Conservation (phyloP, 2,113 vertebrate species). For the Stercorarius parasiticus region DNA sequence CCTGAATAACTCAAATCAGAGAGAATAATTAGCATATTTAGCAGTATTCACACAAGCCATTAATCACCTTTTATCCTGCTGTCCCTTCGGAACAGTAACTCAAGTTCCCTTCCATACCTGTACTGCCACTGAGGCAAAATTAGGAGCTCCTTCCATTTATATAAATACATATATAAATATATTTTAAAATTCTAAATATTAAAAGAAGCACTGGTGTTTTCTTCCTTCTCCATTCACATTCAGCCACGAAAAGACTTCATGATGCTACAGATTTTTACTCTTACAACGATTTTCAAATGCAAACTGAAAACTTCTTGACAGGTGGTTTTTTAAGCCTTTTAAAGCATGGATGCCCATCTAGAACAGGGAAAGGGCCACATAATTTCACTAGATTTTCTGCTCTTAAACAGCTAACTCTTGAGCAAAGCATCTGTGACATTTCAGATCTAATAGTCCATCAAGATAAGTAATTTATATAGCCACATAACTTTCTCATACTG, state of each 20-base stretch:
- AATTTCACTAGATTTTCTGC: neutral
- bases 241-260: neutral
- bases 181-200: neutral
- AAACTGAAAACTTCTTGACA: neutral
- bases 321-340: neutral
- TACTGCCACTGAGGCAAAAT: neutral
- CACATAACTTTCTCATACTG: accelerated
- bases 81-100: neutral
- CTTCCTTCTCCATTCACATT: neutral
- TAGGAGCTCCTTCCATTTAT: neutral
- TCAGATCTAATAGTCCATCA: neutral
- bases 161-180: neutral
- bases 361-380: neutral
- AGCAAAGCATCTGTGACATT: neutral
- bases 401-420: neutral
- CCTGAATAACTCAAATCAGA: neutral
- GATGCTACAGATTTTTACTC: neutral
- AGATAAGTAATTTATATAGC: neutral
- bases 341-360: neutral
- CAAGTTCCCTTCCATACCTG: neutral
- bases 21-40: neutral
- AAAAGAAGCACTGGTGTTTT: neutral
- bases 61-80: accelerated
- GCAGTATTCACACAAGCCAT: neutral
- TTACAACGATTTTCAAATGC: neutral